Evolutionary conservation across 1,140 invertebrate species (phyloP).

Genomic region (Tetranychus urticae): DNA sequence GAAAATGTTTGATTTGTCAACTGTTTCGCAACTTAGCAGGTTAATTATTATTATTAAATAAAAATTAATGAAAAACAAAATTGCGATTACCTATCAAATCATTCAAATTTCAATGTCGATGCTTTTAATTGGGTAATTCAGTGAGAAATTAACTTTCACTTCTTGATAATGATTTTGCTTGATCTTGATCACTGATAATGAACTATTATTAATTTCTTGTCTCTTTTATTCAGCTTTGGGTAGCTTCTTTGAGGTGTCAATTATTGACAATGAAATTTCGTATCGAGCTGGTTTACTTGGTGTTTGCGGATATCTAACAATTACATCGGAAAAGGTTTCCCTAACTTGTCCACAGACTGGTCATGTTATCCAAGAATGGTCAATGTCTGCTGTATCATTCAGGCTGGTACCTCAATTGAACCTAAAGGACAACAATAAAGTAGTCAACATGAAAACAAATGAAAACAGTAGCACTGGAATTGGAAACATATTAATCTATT

Average conservation of each 20-base stretch:
- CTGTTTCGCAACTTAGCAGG: too few relatives aligned
- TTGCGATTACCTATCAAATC: too few relatives aligned
- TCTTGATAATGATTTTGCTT: neutral
- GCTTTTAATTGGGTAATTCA: too few relatives aligned
- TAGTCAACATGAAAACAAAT: neutral
- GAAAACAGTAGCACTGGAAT: neutral
- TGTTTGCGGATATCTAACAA: neutral
- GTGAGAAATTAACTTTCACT: too few relatives aligned
- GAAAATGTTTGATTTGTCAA: too few relatives aligned
- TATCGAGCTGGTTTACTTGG: slow-evolving; percentile 2
- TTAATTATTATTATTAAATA: too few relatives aligned
- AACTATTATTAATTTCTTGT: neutral
- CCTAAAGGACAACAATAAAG: neutral
- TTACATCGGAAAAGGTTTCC: neutral
- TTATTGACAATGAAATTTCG: slow-evolving; percentile 3
- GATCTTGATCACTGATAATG: neutral
- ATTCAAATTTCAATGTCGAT: too few relatives aligned
- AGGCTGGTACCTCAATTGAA: neutral
- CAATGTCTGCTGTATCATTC: neutral
- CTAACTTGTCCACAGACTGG: neutral
- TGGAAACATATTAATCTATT: neutral
- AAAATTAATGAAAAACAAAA: too few relatives aligned
- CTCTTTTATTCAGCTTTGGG: neutral
- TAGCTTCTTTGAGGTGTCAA: neutral
- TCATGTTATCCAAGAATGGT: slow-evolving; percentile 4